A percentile compares a stretch with the other conserved stretches of the same genome.
Conservation (phyloP, 2,888 invertebrate genomes). For the Polydrusus tereticollis region DNA sequence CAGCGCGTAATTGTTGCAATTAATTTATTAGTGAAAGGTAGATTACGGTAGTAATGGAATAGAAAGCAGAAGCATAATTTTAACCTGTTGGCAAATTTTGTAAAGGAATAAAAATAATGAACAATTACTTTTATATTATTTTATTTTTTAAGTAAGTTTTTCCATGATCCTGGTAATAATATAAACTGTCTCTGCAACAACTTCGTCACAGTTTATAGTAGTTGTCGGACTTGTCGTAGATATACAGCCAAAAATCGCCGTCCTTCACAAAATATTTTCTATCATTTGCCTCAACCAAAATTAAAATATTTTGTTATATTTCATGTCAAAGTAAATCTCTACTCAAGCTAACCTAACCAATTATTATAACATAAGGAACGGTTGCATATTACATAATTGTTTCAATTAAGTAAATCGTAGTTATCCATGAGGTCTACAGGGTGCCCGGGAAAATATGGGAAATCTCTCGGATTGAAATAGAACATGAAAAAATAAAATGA, state of each 20-base stretch:
- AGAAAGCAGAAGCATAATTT: constrained; percentile 46
- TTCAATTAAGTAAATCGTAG: constrained; percentile 9
- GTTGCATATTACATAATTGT: not conserved
- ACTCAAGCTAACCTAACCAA: not conserved
- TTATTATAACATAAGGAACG: not conserved
- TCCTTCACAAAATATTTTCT: not conserved
- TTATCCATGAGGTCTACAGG: constrained; percentile 22
- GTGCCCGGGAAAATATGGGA: no score
- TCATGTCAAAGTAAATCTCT: not conserved
- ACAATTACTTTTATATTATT: constrained; percentile 30
- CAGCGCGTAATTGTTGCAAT: constrained; percentile 35
- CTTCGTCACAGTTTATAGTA: no score
- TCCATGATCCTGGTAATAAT: no score
- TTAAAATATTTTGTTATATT: not conserved
- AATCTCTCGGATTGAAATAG: no score
- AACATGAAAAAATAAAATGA: no score
- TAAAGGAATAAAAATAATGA: constrained; percentile 43
- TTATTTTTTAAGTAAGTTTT: not conserved
- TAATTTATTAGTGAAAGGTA: constrained; percentile 45
- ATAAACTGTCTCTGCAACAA: no score
- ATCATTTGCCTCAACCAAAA: not conserved
- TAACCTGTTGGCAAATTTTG: constrained; percentile 38
- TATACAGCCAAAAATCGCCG: not conserved
- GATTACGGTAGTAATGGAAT: constrained; percentile 45
- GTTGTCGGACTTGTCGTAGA: no score